These are phyloP conservation scores for Otolemur garnettii DNA, from an alignment of 2,113 vertebrate species.

Conservation along the genomic window DNA sequence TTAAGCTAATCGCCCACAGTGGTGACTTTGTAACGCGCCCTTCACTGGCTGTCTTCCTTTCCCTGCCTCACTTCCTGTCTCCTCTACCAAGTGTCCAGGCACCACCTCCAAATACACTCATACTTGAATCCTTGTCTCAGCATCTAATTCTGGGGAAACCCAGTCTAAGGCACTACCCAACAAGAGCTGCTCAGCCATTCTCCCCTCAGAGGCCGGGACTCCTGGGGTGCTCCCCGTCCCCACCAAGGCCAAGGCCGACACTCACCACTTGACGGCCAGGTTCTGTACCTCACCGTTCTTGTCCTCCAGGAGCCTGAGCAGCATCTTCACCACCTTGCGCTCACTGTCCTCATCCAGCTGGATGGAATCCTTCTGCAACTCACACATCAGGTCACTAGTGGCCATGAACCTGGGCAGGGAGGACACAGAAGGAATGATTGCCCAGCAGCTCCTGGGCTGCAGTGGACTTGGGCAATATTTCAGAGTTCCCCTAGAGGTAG, in stretches of 20 bases:
- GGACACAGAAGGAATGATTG: not conserved
- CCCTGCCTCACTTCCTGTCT: not conserved
- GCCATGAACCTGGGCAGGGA: slow-evolving; percentile 94
- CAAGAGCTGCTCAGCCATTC: not conserved
- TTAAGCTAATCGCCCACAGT: not conserved
- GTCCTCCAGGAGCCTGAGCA: slow-evolving; percentile 95
- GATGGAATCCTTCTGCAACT: slow-evolving; percentile 97
- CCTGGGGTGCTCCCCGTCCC: not conserved
- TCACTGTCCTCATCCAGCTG: slow-evolving; percentile 98
- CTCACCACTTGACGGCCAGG: slow-evolving; percentile 97
- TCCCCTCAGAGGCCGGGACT: not conserved
- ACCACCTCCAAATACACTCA: not conserved
- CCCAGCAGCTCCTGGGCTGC: not conserved
- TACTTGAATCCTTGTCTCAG: not conserved
- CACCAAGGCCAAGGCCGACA: fast-evolving
- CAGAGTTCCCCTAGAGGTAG: not conserved
- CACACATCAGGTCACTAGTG: slow-evolving; percentile 97
- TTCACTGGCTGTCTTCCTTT: not conserved
- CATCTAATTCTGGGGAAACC: not conserved
- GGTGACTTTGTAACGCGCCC: not conserved
- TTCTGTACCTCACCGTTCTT: slow-evolving; percentile 98
- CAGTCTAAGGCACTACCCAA: not conserved
- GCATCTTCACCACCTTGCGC: slow-evolving; percentile 95
- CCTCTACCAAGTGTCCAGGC: not conserved
- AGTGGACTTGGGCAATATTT: not conserved